These are phyloP conservation scores for Caenorhabditis sinica DNA, from an alignment of 2,888 invertebrate species.

Conservation along the genomic window DNA sequence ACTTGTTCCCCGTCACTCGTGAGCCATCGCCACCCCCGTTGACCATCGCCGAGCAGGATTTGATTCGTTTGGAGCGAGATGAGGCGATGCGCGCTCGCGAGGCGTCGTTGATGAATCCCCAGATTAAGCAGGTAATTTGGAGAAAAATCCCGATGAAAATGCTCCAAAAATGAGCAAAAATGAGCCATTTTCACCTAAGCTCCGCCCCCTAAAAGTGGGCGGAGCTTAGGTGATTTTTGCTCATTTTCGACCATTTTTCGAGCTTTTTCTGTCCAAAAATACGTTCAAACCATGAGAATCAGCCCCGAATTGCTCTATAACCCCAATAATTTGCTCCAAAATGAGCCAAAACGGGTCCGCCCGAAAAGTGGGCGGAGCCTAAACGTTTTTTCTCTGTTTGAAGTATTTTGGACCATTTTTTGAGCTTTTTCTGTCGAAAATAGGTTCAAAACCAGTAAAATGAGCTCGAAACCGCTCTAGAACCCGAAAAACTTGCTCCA, in stretches of 20 bases:
- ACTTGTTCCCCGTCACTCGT: constrained; percentile 76
- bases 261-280: neutral
- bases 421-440: neutral
- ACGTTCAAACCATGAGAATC: too few species aligned
- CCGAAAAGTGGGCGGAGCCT: neutral
- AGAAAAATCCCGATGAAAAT: too few species aligned
- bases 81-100: constrained; percentile 46
- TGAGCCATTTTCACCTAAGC: too few species aligned
- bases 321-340: too few species aligned
- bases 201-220: neutral
- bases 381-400: neutral
- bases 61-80: constrained; percentile 50
- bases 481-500: too few species aligned
- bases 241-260: constrained; percentile 1
- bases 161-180: too few species aligned
- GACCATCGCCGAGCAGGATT: constrained; percentile 75
- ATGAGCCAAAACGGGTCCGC: too few species aligned
- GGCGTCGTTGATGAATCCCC: constrained; percentile 6
- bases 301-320: too few species aligned
- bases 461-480: too few species aligned
- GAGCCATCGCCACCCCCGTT: constrained; percentile 79
- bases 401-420: too few species aligned
- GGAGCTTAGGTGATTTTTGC: neutral
- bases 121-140: constrained; percentile 32
- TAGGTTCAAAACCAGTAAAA: too few species aligned